phyloP scores from a whole-genome alignment of 2,113 vertebrate genomes.

The Plestiodon gilberti region DNA sequence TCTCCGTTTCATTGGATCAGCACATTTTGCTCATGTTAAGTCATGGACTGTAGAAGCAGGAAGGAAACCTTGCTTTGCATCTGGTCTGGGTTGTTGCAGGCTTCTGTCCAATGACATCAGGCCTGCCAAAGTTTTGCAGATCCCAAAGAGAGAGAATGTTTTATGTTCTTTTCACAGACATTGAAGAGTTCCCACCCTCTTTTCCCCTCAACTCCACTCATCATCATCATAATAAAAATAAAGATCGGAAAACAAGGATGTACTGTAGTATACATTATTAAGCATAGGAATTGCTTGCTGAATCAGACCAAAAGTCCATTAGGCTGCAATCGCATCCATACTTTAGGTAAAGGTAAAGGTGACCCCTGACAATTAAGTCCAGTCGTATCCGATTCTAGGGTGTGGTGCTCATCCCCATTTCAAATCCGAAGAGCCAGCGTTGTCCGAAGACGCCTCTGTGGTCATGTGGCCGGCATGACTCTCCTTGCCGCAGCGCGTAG shows the following conservation, averaged over 20 bases:
- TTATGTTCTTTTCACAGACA: not conserved
- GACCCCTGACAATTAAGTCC: too few species aligned
- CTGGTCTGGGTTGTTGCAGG: not conserved
- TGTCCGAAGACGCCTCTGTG: too few species aligned
- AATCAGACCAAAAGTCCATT: not conserved
- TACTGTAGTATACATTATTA: too few species aligned
- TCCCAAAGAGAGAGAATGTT: not conserved
- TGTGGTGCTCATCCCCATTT: too few species aligned
- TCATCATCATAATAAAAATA: not conserved
- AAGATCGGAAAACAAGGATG: too few species aligned
- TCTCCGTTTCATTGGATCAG: not conserved
- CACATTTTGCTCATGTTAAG: not conserved
- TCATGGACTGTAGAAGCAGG: not conserved
- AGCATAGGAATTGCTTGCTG: not conserved
- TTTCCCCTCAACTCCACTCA: not conserved
- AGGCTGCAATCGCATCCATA: too few species aligned
- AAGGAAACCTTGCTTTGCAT: not conserved
- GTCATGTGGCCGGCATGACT: too few species aligned
- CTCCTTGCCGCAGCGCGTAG: too few species aligned
- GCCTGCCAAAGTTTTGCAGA: not conserved
- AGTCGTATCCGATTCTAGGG: too few species aligned
- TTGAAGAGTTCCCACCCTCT: not conserved
- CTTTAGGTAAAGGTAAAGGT: too few species aligned
- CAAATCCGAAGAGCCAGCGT: too few species aligned
- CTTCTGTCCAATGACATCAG: not conserved